Base-by-base conservation (phyloP, 1,140 invertebrate species). In the Drosophila pruinosa region DNA sequence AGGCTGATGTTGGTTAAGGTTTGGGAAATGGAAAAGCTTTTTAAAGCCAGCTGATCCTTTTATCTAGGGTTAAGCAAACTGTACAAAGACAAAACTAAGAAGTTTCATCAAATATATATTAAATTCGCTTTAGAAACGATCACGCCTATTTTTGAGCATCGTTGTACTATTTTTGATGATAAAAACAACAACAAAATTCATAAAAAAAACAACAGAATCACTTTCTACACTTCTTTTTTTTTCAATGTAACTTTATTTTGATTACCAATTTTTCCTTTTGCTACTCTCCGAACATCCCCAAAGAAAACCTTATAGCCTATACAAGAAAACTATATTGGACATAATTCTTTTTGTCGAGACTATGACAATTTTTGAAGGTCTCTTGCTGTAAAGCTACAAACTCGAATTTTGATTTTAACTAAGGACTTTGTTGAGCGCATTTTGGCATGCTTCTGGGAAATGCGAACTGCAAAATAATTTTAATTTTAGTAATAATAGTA, bases 71-170 rank as follows among this genome's bases (percentile, higher is more conserved):
- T 89, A 89, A 89, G 76, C 28, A 45, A 53, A 64, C 53, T 80
- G 65, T 80, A 67, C 31, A 77, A 57, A 75, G 48, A 65, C 7
- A 62, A 59, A 41, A 48, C 10, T 19, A 28, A 24, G 39, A 39
- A 52, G 67, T 63, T 58, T 14, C 45, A 26, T 48, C 53, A 58
- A 61, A 39, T 34, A 26, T 47, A 63, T 8, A 1, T 53, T 15
- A 56, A 21, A 54, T 34, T 21, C 19, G 17, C 31, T 26, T 8
- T n/a, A 50, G 8, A 39, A 81, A 89, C 89, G 89, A 89, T 90
- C 80, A 89, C 52, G 65, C 56, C 67, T 72, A 88, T 90, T 90
- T 90, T 90, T 90, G 83, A 86, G 79, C 71, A 89, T 90, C 89
- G 89, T 90, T 90, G 81, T 67, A 59, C 39, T 36, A 56, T 57